Evolutionary conservation across 2,113 vertebrate species (phyloP), one percentile per base, ranked within the genome.

Genomic region (Syngnathus typhle): DNA sequence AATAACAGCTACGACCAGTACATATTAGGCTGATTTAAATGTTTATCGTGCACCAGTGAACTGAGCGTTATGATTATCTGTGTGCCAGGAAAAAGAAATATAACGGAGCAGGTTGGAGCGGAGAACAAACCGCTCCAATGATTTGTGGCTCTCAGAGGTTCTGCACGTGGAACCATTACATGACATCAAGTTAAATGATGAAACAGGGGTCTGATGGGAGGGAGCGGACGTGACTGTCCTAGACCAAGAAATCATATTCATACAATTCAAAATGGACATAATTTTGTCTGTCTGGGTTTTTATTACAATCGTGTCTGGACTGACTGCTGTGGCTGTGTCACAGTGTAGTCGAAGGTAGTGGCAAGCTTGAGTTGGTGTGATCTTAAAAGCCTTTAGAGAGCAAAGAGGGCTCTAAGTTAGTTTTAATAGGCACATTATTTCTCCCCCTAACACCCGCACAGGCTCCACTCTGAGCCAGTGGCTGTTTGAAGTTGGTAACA

Each of bases 401-500:
- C 74, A 87, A 87, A 86, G 79, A 85, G 74, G 80, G 72, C 78
- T 85, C 82, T 85, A 85, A 88, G 88, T 87, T 88, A 86, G 88
- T 87, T 91, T 91, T 91, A 90, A 90, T 84, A 85, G 88, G 82
- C 85, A 85, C 86, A 86, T 90, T 91, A 89, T 86, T 79, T 80
- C 82, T 81, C 78, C 79, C 85, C 80, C 81, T 60, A 75, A 83
- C 84, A 78, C 77, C 80, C 65, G 72, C 77, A 80, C 72, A 69
- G 80, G 69, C 83, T 86, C 77, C 78, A 82, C 77, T 85, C 73
- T 68, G 80, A 82, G 81, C 79, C 78, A 78, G 64, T 81, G 81
- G 84, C 78, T 76, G 85, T 89, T 90, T 91, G 91, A 92, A 92
- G 89, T 89, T 75, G 72, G 86, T 85, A 90, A 89, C 89, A 91